These are phyloP conservation scores for Drosophila testacea DNA, from an alignment of 2,888 invertebrate species.

Conservation along the genomic window DNA sequence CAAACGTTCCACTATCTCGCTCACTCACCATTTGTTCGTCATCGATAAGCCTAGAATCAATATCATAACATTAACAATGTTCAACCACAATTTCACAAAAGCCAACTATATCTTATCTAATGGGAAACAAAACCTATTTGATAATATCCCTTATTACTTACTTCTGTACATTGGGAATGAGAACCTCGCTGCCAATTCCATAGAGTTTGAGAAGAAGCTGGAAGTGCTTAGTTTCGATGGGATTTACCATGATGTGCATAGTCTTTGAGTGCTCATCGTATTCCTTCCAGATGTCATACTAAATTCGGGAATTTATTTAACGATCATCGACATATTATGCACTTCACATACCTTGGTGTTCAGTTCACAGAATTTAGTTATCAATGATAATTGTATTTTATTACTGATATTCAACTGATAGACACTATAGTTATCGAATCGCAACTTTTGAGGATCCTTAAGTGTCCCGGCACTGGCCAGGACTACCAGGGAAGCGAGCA, in stretches of 20 bases:
- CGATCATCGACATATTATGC: background rate
- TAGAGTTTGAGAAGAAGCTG: constrained; percentile 83
- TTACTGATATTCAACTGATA: constrained; percentile 85
- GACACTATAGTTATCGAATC: constrained; percentile 83
- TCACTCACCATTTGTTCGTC: constrained; percentile 82
- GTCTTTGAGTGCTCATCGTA: constrained; percentile 83
- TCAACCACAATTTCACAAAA: constrained; percentile 12
- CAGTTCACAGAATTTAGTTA: constrained; percentile 50
- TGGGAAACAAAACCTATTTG: no score
- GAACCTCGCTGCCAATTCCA: constrained; percentile 84
- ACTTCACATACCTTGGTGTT: constrained; percentile 36
- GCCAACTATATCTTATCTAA: constrained; percentile 13
- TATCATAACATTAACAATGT: constrained; percentile 39
- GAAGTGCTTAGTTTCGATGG: constrained; percentile 86
- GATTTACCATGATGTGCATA: constrained; percentile 88
- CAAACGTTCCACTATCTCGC: constrained; percentile 82
- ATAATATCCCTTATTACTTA: constrained; percentile 1
- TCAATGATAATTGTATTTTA: constrained; percentile 86
- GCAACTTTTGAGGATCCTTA: constrained; percentile 60
- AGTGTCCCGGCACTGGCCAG: constrained; percentile 54
- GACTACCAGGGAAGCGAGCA: constrained; percentile 59
- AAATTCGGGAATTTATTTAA: background rate
- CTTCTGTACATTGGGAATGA: constrained; percentile 83
- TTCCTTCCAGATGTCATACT: constrained; percentile 82
- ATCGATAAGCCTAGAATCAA: constrained; percentile 85